Conservation (phyloP, 2,888 invertebrate species). For the Pediacus dermestoides region DNA sequence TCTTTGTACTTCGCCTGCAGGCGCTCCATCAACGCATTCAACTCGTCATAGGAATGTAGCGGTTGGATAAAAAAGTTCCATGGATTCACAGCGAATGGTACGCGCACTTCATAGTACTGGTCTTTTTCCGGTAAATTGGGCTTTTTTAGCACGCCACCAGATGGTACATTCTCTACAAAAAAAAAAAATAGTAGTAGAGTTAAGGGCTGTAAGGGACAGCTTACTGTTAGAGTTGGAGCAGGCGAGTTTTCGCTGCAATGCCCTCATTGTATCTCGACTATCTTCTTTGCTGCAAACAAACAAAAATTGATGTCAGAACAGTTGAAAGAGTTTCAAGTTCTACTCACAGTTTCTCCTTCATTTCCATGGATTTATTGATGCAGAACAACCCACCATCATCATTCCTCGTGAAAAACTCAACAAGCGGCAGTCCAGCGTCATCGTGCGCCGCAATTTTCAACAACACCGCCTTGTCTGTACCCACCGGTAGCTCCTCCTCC, state of each 20-base stretch:
- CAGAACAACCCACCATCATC: slow-evolving; percentile 62
- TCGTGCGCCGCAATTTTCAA: slow-evolving; percentile 46
- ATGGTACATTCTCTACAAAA: slow-evolving; percentile 38
- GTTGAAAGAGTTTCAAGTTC: no score
- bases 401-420: slow-evolving; percentile 67
- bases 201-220: neutral
- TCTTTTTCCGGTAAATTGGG: slow-evolving; percentile 52
- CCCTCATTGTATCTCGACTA: no score
- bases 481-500: slow-evolving; percentile 51
- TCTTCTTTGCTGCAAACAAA: no score
- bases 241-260: neutral
- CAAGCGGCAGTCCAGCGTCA: slow-evolving; percentile 49
- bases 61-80: slow-evolving; percentile 67
- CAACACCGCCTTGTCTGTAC: slow-evolving; percentile 60
- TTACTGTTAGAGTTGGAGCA: neutral
- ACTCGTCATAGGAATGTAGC: slow-evolving; percentile 45
- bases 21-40: slow-evolving; percentile 62
- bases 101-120: slow-evolving; percentile 65
- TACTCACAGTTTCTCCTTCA: slow-evolving; percentile 20
- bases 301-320: slow-evolving; percentile 2
- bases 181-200: no score
- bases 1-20: slow-evolving; percentile 61
- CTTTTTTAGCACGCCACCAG: slow-evolving; percentile 43
- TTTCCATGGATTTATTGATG: slow-evolving; percentile 64
- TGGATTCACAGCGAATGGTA: slow-evolving; percentile 75